Evolutionary conservation across 2,888 invertebrate genomes (phyloP).

Genomic region (Phoenoteleia sp.): DNA sequence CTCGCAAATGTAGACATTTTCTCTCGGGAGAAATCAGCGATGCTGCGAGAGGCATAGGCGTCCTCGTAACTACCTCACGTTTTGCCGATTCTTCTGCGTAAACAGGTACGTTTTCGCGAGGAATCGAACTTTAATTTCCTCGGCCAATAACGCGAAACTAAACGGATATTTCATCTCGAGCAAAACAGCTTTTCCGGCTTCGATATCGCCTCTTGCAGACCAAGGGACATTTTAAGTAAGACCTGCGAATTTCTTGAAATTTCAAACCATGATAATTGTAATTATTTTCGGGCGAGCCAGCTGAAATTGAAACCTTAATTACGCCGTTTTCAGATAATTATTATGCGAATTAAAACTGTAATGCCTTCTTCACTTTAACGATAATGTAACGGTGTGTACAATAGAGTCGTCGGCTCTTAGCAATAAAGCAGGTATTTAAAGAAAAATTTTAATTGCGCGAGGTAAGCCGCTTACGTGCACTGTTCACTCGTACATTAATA

Average conservation of each 20-base stretch:
- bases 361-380: constrained; percentile 40
- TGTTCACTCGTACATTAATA: constrained; percentile 80
- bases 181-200: neutral
- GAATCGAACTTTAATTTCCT: constrained; percentile 64
- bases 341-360: constrained; percentile 40
- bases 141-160: constrained; percentile 39
- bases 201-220: neutral
- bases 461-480: constrained; percentile 84
- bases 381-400: constrained; percentile 65
- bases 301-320: constrained; percentile 50
- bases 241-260: no score
- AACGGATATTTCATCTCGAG: neutral
- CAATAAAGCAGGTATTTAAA: constrained; percentile 82
- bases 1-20: constrained; percentile 81
- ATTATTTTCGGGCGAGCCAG: constrained; percentile 26
- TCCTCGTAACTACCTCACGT: constrained; percentile 82
- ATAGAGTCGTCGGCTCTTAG: constrained; percentile 41
- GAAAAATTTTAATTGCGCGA: constrained; percentile 85
- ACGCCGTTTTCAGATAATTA: constrained; percentile 52
- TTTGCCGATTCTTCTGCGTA: constrained; percentile 75
- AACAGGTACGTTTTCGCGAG: constrained; percentile 60
- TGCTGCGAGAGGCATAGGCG: constrained; percentile 47
- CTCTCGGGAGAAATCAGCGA: constrained; percentile 82
- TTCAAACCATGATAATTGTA: constrained; percentile 5
- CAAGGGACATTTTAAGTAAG: constrained; percentile 28